These are phyloP conservation scores for Pandion haliaetus DNA, from an alignment of 2,113 vertebrate genomes.

Conservation along the genomic window DNA sequence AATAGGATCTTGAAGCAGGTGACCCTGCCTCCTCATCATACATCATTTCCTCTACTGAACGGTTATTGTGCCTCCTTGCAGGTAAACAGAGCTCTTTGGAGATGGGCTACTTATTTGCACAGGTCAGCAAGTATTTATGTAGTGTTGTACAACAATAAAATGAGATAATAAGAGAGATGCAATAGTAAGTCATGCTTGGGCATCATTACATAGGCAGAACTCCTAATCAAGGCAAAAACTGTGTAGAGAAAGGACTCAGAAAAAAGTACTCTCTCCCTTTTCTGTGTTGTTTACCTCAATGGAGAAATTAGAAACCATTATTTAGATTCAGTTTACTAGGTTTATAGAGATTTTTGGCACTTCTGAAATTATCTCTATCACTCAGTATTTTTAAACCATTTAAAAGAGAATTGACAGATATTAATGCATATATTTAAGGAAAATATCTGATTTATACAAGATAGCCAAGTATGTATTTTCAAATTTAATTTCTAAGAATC, in stretches of 20 bases:
- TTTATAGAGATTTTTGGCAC: neutral
- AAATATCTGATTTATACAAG: neutral
- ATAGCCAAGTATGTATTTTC: neutral
- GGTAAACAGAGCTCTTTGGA: neutral
- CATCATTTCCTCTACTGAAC: neutral
- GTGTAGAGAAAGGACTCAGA: neutral
- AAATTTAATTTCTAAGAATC: neutral
- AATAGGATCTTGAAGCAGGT: neutral
- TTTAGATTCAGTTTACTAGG: neutral
- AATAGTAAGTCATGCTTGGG: neutral
- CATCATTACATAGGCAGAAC: neutral
- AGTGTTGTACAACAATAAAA: neutral
- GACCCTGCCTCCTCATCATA: neutral
- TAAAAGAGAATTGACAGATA: neutral
- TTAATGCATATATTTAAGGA: neutral
- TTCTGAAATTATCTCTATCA: neutral
- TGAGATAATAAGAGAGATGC: neutral
- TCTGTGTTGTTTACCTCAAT: neutral
- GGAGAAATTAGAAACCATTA: neutral
- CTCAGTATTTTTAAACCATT: neutral
- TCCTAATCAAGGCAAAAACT: neutral
- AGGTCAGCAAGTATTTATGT: neutral
- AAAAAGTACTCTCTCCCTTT: neutral
- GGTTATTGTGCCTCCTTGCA: neutral
- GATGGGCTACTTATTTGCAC: neutral